phyloP scores from a whole-genome alignment of 1,140 invertebrate genomes.

The Drosophila guanche region DNA sequence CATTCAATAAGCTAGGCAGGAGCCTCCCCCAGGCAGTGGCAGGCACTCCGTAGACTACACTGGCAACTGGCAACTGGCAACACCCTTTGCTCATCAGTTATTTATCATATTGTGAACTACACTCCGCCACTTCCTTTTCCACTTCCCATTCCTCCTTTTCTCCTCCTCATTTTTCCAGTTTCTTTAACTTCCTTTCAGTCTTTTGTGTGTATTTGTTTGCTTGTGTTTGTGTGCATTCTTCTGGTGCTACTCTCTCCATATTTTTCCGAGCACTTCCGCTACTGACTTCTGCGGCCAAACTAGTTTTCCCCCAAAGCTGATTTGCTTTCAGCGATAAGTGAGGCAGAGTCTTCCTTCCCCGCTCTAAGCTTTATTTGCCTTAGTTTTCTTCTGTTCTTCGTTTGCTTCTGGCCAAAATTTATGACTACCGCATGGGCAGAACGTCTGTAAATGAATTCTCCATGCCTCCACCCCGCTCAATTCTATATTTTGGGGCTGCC shows the following conservation, averaged over 20 bases:
- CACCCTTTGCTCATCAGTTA: conserved; percentile 76
- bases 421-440: conserved; percentile 56
- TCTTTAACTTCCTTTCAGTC: conserved; percentile 15
- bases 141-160: conserved; percentile 1
- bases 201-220: conserved; percentile 18
- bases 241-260: conserved; percentile 22
- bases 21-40: conserved; percentile 2
- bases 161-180: conserved; percentile 13
- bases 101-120: conserved; percentile 66
- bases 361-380: conserved; percentile 21
- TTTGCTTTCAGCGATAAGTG: conserved; percentile 64
- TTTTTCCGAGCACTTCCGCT: conserved; percentile 58
- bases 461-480: conserved; percentile 8
- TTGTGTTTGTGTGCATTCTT: conserved; percentile 16
- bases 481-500: conserved; percentile 13
- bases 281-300: conserved; percentile 11
- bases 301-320: conserved; percentile 36
- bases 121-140: conserved; percentile 1
- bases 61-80: conserved; percentile 39
- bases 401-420: conserved; percentile 61
- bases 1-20: conserved; percentile 66
- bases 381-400: conserved; percentile 24
- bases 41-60: neutral
- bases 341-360: conserved; percentile 33
- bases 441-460: conserved; percentile 55